Evolutionary conservation across 2,113 vertebrate species (phyloP).

Genomic region (Bucco capensis): DNA sequence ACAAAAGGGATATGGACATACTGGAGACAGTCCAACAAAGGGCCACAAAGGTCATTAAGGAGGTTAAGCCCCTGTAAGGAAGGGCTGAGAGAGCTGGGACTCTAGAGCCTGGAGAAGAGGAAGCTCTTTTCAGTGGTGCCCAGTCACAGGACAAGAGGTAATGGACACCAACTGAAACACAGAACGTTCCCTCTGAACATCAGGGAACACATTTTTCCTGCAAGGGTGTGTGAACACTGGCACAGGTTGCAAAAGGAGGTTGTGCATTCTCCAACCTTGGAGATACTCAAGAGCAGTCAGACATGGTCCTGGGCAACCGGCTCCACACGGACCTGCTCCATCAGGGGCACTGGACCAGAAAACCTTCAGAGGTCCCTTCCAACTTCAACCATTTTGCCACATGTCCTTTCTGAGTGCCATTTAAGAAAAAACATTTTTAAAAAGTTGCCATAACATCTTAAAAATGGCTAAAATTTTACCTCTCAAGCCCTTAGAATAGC

Average conservation of each 20-base stretch:
- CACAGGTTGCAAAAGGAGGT: not conserved
- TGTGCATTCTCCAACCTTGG: not conserved
- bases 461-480: not conserved
- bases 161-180: not conserved
- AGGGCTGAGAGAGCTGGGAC: not conserved
- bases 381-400: not conserved
- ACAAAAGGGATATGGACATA: not conserved
- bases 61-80: not conserved
- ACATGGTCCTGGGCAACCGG: not conserved
- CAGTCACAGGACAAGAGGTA: not conserved
- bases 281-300: not conserved
- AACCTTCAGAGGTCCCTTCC: not conserved
- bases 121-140: not conserved
- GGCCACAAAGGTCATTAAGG: not conserved
- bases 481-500: not conserved
- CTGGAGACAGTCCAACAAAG: not conserved
- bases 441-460: not conserved
- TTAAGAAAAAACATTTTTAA: not conserved
- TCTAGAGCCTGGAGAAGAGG: not conserved
- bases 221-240: rapidly evolving
- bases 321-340: not conserved
- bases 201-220: not conserved
- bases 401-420: not conserved
- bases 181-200: not conserved
- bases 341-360: rapidly evolving